Evolutionary conservation across 1,140 invertebrate genomes (phyloP).

Genomic region (Tetragnatha versicolor): DNA sequence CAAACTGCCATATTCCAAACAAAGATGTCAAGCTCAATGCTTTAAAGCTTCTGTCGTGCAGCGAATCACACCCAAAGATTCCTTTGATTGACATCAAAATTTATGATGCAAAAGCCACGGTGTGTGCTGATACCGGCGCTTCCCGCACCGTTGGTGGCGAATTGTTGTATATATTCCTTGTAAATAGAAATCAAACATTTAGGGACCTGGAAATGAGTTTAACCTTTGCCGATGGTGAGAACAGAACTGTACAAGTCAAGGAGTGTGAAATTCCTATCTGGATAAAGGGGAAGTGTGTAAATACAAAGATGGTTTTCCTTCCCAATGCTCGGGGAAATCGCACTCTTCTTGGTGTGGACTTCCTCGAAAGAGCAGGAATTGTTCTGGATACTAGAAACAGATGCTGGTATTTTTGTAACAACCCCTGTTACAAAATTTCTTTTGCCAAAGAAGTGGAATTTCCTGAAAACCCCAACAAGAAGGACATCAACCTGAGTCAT

Average conservation of each 20-base stretch:
- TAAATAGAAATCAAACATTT: constrained; percentile 1
- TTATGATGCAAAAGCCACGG: neutral
- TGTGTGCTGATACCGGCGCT: constrained; percentile 13
- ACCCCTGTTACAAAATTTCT: too few relatives aligned
- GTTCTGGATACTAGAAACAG: neutral
- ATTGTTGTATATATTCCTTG: neutral
- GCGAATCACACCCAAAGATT: neutral
- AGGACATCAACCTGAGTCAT: neutral
- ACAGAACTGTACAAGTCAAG: neutral
- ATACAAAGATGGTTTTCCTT: neutral
- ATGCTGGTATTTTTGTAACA: neutral
- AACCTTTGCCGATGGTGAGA: constrained; percentile 3
- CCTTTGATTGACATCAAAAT: constrained; percentile 9
- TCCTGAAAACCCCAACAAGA: too few relatives aligned
- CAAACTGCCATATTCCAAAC: neutral
- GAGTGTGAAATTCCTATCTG: neutral
- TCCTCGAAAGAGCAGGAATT: neutral
- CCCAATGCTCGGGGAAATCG: neutral
- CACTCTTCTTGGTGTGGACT: neutral
- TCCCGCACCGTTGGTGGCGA: constrained; percentile 20
- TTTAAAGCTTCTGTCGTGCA: neutral
- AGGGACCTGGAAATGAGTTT: neutral
- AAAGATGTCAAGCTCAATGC: neutral
- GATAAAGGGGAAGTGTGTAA: neutral
- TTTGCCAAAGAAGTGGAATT: neutral